Conservation (phyloP, 2,888 invertebrate genomes). For the Catocala fraxini region DNA sequence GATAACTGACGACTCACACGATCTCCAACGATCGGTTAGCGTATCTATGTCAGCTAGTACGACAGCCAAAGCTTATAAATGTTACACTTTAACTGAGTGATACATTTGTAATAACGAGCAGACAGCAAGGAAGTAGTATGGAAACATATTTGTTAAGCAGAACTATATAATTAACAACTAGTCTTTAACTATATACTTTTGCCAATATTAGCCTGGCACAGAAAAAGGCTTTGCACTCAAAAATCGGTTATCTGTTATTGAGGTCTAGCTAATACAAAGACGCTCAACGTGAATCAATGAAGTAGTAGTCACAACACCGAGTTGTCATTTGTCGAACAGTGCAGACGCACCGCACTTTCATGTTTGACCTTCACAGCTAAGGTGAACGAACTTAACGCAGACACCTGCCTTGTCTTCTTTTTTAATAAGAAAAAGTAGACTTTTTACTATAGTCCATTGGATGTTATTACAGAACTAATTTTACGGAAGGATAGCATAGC, state of each 20-base stretch:
- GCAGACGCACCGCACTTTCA: slow-evolving; percentile 54
- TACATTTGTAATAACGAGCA: no score
- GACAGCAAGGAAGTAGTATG: no score
- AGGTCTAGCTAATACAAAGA: slow-evolving; percentile 5
- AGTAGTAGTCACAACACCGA: slow-evolving; percentile 24
- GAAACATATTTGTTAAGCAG: no score
- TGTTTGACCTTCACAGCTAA: slow-evolving; percentile 59
- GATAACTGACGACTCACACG: no score
- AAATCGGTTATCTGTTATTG: not conserved
- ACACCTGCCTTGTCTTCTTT: slow-evolving; percentile 58
- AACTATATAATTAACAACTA: no score
- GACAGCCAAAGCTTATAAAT: no score
- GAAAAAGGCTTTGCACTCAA: not conserved
- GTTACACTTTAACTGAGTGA: no score
- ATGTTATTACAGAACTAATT: slow-evolving; percentile 44
- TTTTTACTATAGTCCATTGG: slow-evolving; percentile 45
- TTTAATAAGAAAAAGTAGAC: slow-evolving; percentile 39
- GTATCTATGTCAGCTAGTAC: no score
- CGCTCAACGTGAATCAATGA: slow-evolving; percentile 1
- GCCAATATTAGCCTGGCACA: no score
- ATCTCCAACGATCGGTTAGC: no score
- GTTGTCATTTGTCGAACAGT: slow-evolving; percentile 47
- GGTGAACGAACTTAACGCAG: slow-evolving; percentile 56
- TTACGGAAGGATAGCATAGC: slow-evolving; percentile 38
- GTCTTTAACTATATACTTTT: no score